Conservation (phyloP, 2,888 invertebrate species). For the Caenorhabditis zanzibari region DNA sequence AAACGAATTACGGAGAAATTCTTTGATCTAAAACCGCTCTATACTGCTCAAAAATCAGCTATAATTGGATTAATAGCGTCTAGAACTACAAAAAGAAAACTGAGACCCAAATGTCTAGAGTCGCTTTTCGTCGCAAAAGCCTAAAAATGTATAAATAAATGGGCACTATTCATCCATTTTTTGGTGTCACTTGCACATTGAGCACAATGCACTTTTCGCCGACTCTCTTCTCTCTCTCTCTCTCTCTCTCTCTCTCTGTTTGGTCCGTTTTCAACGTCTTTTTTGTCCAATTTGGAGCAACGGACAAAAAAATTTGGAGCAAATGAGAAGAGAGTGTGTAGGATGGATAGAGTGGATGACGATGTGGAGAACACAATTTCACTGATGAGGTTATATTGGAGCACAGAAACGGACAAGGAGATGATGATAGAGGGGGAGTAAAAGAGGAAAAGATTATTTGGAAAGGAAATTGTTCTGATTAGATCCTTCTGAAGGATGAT, state of each 20-base stretch:
- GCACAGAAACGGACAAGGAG: constrained; percentile 3
- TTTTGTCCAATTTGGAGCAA: constrained; percentile 31
- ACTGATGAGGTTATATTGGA: constrained; percentile 51
- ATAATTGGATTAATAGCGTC: background rate
- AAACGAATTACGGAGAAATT: background rate
- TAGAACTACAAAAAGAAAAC: background rate
- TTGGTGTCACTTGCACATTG: constrained; percentile 42
- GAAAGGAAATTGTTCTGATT: constrained; percentile 23
- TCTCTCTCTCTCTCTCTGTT: constrained; percentile 3
- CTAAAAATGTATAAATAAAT: constrained; percentile 43
- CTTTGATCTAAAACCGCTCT: background rate
- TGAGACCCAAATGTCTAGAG: background rate
- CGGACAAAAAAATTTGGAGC: constrained; percentile 11
- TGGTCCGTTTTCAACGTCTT: constrained; percentile 18
- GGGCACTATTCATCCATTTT: constrained; percentile 41
- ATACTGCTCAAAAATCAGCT: too few relatives aligned
- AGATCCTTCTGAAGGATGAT: background rate
- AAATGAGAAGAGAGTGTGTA: constrained; percentile 2
- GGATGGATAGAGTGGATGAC: constrained; percentile 20
- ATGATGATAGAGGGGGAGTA: constrained; percentile 11
- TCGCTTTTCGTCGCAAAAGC: background rate
- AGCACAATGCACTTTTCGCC: constrained; percentile 31
- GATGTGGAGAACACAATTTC: constrained; percentile 45
- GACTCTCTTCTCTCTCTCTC: background rate
- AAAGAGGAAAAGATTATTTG: constrained; percentile 24